A percentile compares a stretch with the other conserved stretches of the same genome.
These are phyloP conservation scores for Dynastes tityus DNA, from an alignment of 2,888 invertebrate species.

Conservation along the genomic window DNA sequence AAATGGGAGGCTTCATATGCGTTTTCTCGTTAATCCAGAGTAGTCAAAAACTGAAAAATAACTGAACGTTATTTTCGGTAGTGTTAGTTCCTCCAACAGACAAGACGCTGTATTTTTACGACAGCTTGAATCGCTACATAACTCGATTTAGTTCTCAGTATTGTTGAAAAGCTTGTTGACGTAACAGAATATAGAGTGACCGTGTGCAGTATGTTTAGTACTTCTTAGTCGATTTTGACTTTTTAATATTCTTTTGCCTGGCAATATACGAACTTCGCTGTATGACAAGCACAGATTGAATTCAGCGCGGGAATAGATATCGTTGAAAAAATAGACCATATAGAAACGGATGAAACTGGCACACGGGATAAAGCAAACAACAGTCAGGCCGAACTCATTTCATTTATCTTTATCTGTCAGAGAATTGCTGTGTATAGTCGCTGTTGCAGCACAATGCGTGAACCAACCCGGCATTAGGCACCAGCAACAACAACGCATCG, in stretches of 20 bases:
- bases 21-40: too few species aligned
- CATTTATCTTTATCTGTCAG: constrained; percentile 57
- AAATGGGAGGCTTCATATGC: too few species aligned
- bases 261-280: constrained; percentile 28
- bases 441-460: constrained; percentile 48
- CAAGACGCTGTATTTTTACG: too few species aligned
- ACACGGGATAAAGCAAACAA: constrained; percentile 52
- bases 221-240: constrained; percentile 28
- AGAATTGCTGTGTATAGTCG: constrained; percentile 48
- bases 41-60: too few species aligned
- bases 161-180: too few species aligned
- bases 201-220: too few species aligned
- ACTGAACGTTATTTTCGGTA: too few species aligned
- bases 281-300: constrained; percentile 48
- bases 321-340: constrained; percentile 51
- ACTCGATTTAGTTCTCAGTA: too few species aligned
- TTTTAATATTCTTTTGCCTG: constrained; percentile 31
- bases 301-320: constrained; percentile 48
- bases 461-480: constrained; percentile 46
- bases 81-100: too few species aligned
- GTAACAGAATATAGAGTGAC: too few species aligned
- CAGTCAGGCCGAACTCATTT: constrained; percentile 54
- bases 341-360: constrained; percentile 51
- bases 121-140: too few species aligned
- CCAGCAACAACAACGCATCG: constrained; percentile 47